phyloP scores from a whole-genome alignment of 2,888 invertebrate species.

The Mythimna pallens region DNA sequence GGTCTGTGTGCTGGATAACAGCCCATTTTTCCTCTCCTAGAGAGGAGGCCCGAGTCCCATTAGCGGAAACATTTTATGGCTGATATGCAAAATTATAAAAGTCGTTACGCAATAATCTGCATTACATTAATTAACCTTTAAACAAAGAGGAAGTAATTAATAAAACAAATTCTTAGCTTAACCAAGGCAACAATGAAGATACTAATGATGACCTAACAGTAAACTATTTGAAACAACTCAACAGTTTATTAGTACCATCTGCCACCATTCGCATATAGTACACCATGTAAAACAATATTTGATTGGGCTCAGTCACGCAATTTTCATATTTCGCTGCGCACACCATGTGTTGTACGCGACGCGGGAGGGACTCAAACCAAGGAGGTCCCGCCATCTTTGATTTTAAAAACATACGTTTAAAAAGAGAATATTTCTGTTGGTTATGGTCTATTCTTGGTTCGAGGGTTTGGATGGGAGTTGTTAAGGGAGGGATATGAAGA shows the following conservation, averaged over 20 bases:
- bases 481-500: not conserved
- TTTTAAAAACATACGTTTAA: constrained; percentile 46
- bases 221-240: constrained; percentile 25
- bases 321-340: constrained; percentile 65
- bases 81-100: not conserved
- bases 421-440: constrained; percentile 26
- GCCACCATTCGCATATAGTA: constrained; percentile 26
- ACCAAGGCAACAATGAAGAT: not conserved
- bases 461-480: constrained; percentile 3
- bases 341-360: constrained; percentile 54
- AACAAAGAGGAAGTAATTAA: constrained; percentile 5
- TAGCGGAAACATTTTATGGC: too few species aligned
- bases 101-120: not conserved
- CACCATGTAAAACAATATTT: constrained; percentile 64
- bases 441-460: constrained; percentile 39
- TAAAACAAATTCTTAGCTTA: not conserved
- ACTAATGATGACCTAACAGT: constrained; percentile 5
- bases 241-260: constrained; percentile 47
- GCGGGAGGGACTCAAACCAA: constrained; percentile 57
- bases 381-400: constrained; percentile 64
- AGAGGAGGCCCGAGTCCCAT: too few species aligned
- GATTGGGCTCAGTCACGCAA: constrained; percentile 63
- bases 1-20: too few species aligned
- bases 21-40: too few species aligned
- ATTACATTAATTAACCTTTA: not conserved